phyloP scores from a whole-genome alignment of 2,113 vertebrate species.

The Felis catus region DNA sequence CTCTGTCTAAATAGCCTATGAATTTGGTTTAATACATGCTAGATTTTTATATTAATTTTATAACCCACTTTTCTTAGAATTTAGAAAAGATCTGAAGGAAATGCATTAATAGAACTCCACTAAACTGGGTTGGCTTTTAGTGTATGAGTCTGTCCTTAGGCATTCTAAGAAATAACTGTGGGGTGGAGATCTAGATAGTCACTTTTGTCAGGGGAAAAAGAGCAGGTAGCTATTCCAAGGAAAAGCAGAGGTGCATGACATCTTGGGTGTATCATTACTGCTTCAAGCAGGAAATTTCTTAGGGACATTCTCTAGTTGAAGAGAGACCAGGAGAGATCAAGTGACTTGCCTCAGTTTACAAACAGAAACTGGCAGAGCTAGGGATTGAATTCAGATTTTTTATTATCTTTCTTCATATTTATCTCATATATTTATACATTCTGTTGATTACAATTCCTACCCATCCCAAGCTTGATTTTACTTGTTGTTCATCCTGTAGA shows the following conservation, averaged over 20 bases:
- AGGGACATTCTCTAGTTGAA: not conserved
- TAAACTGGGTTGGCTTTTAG: not conserved
- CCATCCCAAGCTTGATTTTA: not conserved
- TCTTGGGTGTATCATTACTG: not conserved
- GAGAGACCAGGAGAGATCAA: not conserved
- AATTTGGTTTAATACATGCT: not conserved
- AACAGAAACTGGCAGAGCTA: not conserved
- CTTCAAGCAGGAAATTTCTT: not conserved
- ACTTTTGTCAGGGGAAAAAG: not conserved
- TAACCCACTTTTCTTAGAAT: not conserved
- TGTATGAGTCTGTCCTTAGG: not conserved
- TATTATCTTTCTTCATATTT: not conserved
- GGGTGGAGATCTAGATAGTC: not conserved
- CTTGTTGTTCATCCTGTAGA: not conserved
- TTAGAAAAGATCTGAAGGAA: not conserved
- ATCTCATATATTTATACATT: not conserved
- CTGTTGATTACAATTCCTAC: not conserved
- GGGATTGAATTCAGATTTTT: not conserved
- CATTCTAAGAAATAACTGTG: not conserved
- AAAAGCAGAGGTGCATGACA: not conserved
- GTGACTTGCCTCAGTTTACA: not conserved
- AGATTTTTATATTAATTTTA: slow-evolving; percentile 16
- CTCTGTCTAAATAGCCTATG: not conserved
- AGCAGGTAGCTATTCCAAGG: not conserved
- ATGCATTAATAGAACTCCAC: not conserved